Percentiles rank a stretch among this genome's conserved stretches.
Evolutionary conservation across 2,797 vertebrate genomes (phyloP).

Genomic region (Epinephelus coioides): DNA sequence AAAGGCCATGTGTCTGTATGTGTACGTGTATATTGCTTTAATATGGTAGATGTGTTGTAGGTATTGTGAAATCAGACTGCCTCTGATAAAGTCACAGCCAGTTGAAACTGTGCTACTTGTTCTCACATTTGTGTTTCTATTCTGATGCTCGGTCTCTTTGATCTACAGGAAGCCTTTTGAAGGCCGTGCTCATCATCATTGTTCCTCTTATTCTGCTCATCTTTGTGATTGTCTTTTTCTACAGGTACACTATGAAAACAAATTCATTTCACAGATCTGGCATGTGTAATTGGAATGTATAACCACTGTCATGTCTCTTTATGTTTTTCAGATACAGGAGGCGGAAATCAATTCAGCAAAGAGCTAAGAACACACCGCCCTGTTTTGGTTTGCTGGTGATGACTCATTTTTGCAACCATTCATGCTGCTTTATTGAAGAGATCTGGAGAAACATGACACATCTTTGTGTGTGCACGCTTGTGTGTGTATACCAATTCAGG

Average conservation of each 20-base stretch:
- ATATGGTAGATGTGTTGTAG: background rate
- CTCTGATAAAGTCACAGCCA: too few relatives aligned
- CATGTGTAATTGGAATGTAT: background rate
- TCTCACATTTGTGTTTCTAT: background rate
- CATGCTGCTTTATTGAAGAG: background rate
- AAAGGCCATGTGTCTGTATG: background rate
- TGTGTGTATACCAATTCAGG: slow-evolving; percentile 39
- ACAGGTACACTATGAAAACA: slow-evolving; percentile 64
- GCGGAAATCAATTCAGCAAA: slow-evolving; percentile 30
- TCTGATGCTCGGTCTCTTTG: slow-evolving; percentile 23
- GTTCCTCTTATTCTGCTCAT: slow-evolving; percentile 29
- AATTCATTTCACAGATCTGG: background rate
- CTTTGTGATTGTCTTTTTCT: slow-evolving; percentile 35
- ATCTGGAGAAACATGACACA: background rate
- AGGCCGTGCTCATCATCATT: background rate
- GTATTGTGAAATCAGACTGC: background rate
- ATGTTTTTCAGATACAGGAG: slow-evolving; percentile 53
- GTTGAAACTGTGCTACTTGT: background rate
- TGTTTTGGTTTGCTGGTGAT: slow-evolving; percentile 32
- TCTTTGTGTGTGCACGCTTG: background rate
- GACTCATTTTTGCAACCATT: background rate
- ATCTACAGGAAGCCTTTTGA: slow-evolving; percentile 23
- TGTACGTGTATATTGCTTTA: background rate
- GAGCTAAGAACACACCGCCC: background rate
- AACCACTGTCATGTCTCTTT: background rate